These are phyloP conservation scores for Philereme vetulata DNA, from an alignment of 2,888 invertebrate genomes.

Conservation along the genomic window DNA sequence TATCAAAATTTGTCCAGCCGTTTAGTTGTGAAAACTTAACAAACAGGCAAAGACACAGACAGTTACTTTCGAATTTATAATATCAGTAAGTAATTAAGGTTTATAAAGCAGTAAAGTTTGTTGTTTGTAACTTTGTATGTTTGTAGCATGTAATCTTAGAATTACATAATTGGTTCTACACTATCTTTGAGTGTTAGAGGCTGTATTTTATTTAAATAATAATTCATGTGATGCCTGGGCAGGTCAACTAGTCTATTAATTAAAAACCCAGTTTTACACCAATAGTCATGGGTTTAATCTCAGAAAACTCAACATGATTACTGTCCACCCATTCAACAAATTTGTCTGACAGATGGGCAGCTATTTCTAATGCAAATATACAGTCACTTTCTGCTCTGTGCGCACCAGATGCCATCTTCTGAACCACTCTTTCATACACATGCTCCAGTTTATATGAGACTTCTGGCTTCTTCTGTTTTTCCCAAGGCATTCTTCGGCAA, in stretches of 20 bases:
- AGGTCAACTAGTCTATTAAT: background rate
- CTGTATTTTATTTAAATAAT: too few relatives aligned
- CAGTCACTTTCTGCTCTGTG: constrained; percentile 89
- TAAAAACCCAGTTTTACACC: constrained; percentile 53
- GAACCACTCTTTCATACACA: constrained; percentile 82
- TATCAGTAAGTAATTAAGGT: too few relatives aligned
- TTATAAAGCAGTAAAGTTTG: too few relatives aligned
- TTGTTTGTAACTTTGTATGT: too few relatives aligned
- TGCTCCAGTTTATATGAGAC: constrained; percentile 79
- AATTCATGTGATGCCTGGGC: too few relatives aligned
- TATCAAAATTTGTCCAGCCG: too few relatives aligned
- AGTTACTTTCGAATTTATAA: too few relatives aligned
- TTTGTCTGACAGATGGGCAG: constrained; percentile 75
- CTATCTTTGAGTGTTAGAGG: too few relatives aligned
- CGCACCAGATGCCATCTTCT: constrained; percentile 62
- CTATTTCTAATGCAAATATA: constrained; percentile 83
- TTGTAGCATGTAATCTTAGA: too few relatives aligned
- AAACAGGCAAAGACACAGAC: too few relatives aligned
- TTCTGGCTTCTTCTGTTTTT: constrained; percentile 45
- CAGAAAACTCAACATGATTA: constrained; percentile 55
- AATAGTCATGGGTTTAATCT: constrained; percentile 62
- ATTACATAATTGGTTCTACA: too few relatives aligned
- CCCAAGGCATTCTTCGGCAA: constrained; percentile 54
- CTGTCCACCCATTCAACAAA: constrained; percentile 83
- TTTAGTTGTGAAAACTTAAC: too few relatives aligned